phyloP scores from a whole-genome alignment of 2,888 invertebrate genomes.

The Branchellion lobata region DNA sequence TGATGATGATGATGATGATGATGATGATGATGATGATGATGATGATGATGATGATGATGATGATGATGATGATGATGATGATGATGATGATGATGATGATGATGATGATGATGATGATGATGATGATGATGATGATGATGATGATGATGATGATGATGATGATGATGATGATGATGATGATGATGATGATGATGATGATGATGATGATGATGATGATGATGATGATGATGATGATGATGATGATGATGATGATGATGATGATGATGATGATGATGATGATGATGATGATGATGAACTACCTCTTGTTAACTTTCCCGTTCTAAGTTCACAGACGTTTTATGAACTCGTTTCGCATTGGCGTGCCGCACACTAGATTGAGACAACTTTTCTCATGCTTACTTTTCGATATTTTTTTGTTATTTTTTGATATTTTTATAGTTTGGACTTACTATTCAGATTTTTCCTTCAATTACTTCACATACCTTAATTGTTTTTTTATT shows the following conservation, averaged over 20 bases:
- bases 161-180: slow-evolving; percentile 44
- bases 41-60: slow-evolving; percentile 44
- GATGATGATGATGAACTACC: slow-evolving; percentile 26
- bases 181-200: slow-evolving; percentile 43
- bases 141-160: slow-evolving; percentile 41
- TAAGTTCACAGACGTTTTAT: no score
- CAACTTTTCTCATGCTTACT: no score
- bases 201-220: slow-evolving; percentile 32
- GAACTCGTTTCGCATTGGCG: no score
- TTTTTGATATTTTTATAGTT: no score
- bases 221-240: slow-evolving; percentile 37
- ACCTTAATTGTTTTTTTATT: no score
- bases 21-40: slow-evolving; percentile 41
- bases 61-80: slow-evolving; percentile 44
- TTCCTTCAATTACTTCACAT: no score
- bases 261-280: slow-evolving; percentile 35
- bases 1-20: slow-evolving; percentile 40
- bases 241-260: slow-evolving; percentile 24
- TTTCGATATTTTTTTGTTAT: no score
- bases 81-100: slow-evolving; percentile 32
- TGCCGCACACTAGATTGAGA: no score
- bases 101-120: slow-evolving; percentile 25
- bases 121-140: slow-evolving; percentile 39
- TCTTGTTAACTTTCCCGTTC: no score
- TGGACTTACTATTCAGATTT: no score